Evolutionary conservation across 2,797 vertebrate species (phyloP).

Genomic region (Lagocephalus sceleratus): DNA sequence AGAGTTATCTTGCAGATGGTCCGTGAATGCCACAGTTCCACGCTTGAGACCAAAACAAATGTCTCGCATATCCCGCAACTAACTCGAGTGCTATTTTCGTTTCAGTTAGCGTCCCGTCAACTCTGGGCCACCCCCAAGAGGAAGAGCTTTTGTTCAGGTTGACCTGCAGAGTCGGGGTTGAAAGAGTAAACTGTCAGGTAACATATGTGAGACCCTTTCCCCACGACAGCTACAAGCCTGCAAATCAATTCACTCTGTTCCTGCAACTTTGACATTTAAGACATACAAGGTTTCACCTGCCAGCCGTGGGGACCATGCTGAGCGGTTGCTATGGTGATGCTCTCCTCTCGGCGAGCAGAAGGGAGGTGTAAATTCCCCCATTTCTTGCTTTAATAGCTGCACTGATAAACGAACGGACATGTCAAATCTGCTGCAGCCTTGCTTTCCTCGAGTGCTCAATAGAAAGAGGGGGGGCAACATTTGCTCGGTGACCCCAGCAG

Average conservation of each 20-base stretch:
- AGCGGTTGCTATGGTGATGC: conserved; percentile 69
- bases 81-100: too few species aligned
- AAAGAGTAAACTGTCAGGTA: too few species aligned
- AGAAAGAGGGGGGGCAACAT: conserved; percentile 45
- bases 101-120: too few species aligned
- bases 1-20: conserved; percentile 11
- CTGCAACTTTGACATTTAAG: conserved; percentile 35
- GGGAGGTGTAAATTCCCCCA: conserved; percentile 17
- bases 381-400: conserved; percentile 23
- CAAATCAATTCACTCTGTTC: not conserved
- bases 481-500: conserved; percentile 33
- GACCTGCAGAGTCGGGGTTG: too few species aligned
- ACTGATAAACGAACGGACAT: conserved; percentile 42
- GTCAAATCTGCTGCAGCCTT: conserved; percentile 16
- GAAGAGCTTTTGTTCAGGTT: too few species aligned
- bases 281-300: conserved; percentile 33
- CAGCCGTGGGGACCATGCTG: conserved; percentile 39
- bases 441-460: conserved; percentile 10
- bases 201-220: too few species aligned
- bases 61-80: too few species aligned
- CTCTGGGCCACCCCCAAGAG: too few species aligned
- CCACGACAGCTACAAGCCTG: too few species aligned
- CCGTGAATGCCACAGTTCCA: conserved; percentile 1
- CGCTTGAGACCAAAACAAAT: too few species aligned
- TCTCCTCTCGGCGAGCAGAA: conserved; percentile 40